A percentile compares a stretch with the other conserved stretches of the same genome.
Conservation (phyloP, 2,888 invertebrate species). For the Apantesis nais region DNA sequence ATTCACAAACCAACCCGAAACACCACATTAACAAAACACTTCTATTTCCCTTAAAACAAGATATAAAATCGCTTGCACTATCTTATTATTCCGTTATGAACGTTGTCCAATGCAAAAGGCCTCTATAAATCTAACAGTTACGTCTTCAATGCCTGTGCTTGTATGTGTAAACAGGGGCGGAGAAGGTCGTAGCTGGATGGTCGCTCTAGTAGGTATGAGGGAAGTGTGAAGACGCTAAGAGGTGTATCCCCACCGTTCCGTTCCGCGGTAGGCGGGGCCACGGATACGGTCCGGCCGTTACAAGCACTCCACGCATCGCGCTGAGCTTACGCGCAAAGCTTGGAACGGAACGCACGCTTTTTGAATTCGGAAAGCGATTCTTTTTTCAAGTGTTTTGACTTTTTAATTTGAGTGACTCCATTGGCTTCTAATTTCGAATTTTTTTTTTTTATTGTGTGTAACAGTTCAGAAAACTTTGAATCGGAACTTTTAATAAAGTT, state of each 20-base stretch:
- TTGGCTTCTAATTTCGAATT: slow-evolving; percentile 21
- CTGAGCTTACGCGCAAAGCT: slow-evolving; percentile 73
- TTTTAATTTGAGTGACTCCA: slow-evolving; percentile 27
- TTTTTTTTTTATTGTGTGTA: slow-evolving; percentile 27
- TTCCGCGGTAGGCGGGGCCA: slow-evolving; percentile 74
- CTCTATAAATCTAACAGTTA: slow-evolving; percentile 41
- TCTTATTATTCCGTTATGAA: slow-evolving; percentile 51
- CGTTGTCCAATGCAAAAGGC: slow-evolving; percentile 55
- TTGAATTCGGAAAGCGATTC: slow-evolving; percentile 55
- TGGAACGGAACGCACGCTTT: slow-evolving; percentile 63
- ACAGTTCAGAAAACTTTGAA: slow-evolving; percentile 17
- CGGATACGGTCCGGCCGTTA: slow-evolving; percentile 68
- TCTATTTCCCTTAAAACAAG: slow-evolving; percentile 38
- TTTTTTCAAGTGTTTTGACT: slow-evolving; percentile 49
- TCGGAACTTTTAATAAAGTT: slow-evolving; percentile 28
- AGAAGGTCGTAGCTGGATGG: slow-evolving; percentile 60
- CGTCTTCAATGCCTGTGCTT: slow-evolving; percentile 23
- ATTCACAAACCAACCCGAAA: slow-evolving; percentile 45
- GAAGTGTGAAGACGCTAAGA: slow-evolving; percentile 83
- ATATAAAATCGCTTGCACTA: slow-evolving; percentile 44
- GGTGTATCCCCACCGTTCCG: slow-evolving; percentile 79
- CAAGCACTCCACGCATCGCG: slow-evolving; percentile 74
- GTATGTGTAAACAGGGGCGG: slow-evolving; percentile 48
- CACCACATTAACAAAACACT: slow-evolving; percentile 17
- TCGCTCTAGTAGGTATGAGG: slow-evolving; percentile 77